Percentiles rank a stretch among this genome's conserved stretches.
These are phyloP conservation scores for Neelides folsomi DNA, from an alignment of 2,888 invertebrate genomes.

Conservation along the genomic window DNA sequence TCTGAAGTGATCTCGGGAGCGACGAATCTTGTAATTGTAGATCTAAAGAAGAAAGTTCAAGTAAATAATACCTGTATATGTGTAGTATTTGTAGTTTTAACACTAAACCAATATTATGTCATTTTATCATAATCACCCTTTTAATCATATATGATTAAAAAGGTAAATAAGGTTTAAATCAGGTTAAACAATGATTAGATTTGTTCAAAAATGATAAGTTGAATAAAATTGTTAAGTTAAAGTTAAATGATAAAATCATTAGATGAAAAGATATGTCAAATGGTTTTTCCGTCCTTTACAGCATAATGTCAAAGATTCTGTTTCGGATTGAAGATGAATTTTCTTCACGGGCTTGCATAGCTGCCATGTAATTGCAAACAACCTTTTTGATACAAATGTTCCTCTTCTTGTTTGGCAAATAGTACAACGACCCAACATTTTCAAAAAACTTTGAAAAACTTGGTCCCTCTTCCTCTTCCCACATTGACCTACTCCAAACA, in stretches of 20 bases:
- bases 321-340: slow-evolving; percentile 13
- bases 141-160: slow-evolving; percentile 1
- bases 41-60: slow-evolving; percentile 9
- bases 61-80: no score
- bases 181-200: no score
- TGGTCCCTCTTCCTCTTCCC: slow-evolving; percentile 12
- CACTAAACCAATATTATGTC: no score
- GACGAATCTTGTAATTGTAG: slow-evolving; percentile 25
- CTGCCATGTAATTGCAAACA: slow-evolving; percentile 24
- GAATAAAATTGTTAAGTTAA: not conserved
- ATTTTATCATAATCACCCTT: no score
- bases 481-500: slow-evolving; percentile 2
- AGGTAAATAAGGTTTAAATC: not conserved
- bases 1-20: slow-evolving; percentile 25
- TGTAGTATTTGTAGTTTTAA: no score
- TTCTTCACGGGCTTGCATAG: slow-evolving; percentile 19
- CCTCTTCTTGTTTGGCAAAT: slow-evolving; percentile 26
- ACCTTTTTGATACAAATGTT: slow-evolving; percentile 31
- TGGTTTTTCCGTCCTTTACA: slow-evolving; percentile 15
- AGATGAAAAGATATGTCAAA: no score
- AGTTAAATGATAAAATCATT: no score
- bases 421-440: slow-evolving; percentile 30
- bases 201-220: no score
- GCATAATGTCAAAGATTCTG: slow-evolving; percentile 29
- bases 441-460: slow-evolving; percentile 28